Evolutionary conservation across 35 echinoderm and acorn worm genomes (phyloP).

Genomic region (Anneissia japonica): DNA sequence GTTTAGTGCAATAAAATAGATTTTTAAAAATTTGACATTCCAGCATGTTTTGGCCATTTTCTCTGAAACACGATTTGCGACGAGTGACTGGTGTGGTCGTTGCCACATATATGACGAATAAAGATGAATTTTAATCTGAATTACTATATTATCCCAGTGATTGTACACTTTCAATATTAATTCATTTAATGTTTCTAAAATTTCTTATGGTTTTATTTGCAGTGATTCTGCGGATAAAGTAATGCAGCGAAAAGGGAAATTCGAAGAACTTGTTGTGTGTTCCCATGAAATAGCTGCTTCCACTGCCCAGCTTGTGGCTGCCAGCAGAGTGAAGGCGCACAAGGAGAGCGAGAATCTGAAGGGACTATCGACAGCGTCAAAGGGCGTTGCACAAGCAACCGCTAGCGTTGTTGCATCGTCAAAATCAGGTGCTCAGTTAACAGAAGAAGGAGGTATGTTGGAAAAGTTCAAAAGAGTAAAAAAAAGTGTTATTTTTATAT

Average conservation of each 20-base stretch:
- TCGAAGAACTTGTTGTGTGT: slow-evolving; percentile 87
- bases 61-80: too few species aligned
- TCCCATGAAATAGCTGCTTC: slow-evolving; percentile 92
- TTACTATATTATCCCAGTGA: too few species aligned
- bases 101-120: too few species aligned
- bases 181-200: too few species aligned
- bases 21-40: too few species aligned
- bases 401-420: slow-evolving; percentile 83
- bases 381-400: slow-evolving; percentile 60
- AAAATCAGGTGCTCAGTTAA: slow-evolving; percentile 90
- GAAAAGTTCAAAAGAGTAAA: too few species aligned
- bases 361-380: slow-evolving; percentile 60
- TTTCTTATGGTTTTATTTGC: slow-evolving; percentile 13
- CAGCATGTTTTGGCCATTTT: too few species aligned
- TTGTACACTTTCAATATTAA: too few species aligned
- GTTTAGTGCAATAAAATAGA: too few species aligned
- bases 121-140: too few species aligned
- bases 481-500: not conserved
- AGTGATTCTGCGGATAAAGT: slow-evolving; percentile 86
- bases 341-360: slow-evolving; percentile 76
- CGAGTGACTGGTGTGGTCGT: too few species aligned
- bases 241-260: slow-evolving; percentile 76
- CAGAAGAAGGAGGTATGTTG: slow-evolving; percentile 82
- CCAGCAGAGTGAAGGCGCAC: slow-evolving; percentile 75
- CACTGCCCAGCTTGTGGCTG: slow-evolving; percentile 83